Base-by-base conservation (phyloP, 2,888 invertebrate genomes). In the Brenthis daphne region DNA sequence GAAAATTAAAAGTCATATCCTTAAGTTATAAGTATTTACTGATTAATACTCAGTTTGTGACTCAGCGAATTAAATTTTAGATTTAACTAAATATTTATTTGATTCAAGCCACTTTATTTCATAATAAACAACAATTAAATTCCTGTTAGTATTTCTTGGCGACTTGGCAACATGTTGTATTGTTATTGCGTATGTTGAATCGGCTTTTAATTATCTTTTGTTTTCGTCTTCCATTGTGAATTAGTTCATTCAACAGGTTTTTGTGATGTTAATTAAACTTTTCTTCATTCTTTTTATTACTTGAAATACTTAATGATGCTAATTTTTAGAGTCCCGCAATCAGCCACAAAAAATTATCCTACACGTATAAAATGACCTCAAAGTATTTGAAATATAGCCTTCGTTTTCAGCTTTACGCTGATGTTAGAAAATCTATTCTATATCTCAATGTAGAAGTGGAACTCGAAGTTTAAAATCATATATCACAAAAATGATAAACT, bases 161-260 rank as follows among this genome's bases (percentile, higher is more conserved):
- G 75, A 69, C 71, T 61, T 74, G 66, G 68, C 75, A 74, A 71
- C 71, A 75, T 64, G 65, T 60, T 71, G 53, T 54, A 66, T 66
- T 66, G 66, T 60, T 60, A 48, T 68, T 58, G 65, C 67, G 57
- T 56, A 57, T 56, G 73, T 82, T 83, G 77, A 80, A 77, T 80
- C 77, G 72, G 71, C 72, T 70, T 67, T 79, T 80, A 80, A 86
- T 84, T 86, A 84, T 84, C 87, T 85, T 86, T 87, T 85, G 86
- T 87, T 82, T 81, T 77, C 77, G 73, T 73, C 74, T 76, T 78
- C 86, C 83, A 84, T 85, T 85, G 87, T 83, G 82, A 82, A 84
- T 82, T 85, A 82, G 78, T 77, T 76, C 81, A 86, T 86, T 88
- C 82, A 85, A 80, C 80, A 81, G 85, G 82, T 88, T 87, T 80